Percentiles rank a stretch among this genome's conserved stretches.
Evolutionary conservation across 2,888 invertebrate species (phyloP).

Genomic region (Drosophila colorata): DNA sequence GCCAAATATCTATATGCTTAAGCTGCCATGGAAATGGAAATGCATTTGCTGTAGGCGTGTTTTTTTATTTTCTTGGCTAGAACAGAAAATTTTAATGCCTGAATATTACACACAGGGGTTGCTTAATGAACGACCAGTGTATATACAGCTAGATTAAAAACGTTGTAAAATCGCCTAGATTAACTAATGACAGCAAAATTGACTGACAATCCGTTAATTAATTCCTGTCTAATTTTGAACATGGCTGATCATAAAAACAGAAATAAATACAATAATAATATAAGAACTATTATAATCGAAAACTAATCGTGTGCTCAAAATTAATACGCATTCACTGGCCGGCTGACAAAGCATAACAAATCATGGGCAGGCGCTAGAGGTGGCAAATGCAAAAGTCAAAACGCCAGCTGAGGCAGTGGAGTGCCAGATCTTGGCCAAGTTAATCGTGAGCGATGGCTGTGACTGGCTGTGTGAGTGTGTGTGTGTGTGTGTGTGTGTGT

Average conservation of each 20-base stretch:
- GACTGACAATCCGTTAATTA: conserved; percentile 49
- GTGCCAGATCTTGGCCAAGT: conserved; percentile 49
- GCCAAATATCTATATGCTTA: neutral
- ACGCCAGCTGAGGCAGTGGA: conserved; percentile 41
- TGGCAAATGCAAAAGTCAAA: conserved; percentile 65
- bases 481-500: conserved; percentile 9
- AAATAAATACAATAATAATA: conserved; percentile 9
- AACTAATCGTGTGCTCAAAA: conserved; percentile 76
- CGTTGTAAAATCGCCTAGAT: conserved; percentile 33
- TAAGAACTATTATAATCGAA: conserved; percentile 47
- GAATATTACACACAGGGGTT: conserved; percentile 13
- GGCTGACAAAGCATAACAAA: conserved; percentile 76
- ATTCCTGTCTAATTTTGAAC: conserved; percentile 29
- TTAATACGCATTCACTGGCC: conserved; percentile 64
- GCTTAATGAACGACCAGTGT: conserved; percentile 3
- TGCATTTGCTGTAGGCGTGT: conserved; percentile 7
- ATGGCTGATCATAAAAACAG: conserved; percentile 24
- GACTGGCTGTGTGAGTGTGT: too few relatives aligned
- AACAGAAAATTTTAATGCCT: conserved; percentile 1
- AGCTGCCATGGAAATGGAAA: conserved; percentile 4
- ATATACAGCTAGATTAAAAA: conserved; percentile 31
- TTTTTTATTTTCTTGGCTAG: conserved; percentile 7
- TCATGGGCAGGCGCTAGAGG: conserved; percentile 55
- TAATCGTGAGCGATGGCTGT: conserved; percentile 73
- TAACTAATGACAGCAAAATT: conserved; percentile 38